A percentile compares a stretch with the other conserved stretches of the same genome.
Conservation (phyloP, 2,113 vertebrate genomes). For the Siniperca knerii region DNA sequence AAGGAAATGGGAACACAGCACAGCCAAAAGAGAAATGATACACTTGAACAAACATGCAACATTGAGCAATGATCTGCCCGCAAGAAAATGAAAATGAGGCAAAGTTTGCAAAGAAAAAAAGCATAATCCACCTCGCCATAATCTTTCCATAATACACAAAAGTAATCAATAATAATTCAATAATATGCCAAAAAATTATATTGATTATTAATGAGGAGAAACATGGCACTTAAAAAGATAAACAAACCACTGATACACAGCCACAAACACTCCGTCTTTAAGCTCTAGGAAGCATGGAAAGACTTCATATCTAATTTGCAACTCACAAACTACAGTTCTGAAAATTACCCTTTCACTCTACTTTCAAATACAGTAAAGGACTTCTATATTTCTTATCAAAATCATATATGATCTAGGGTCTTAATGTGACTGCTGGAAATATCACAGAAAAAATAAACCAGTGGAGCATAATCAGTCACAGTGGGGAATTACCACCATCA, state of each 20-base stretch:
- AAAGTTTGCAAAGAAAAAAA: slow-evolving; percentile 26
- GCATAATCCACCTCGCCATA: neutral
- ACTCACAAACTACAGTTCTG: neutral
- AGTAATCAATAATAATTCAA: neutral
- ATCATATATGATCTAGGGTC: neutral
- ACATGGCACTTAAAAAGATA: neutral
- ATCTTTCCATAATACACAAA: neutral
- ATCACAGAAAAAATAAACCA: neutral
- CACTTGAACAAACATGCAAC: slow-evolving; percentile 52
- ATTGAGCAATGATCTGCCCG: slow-evolving; percentile 31
- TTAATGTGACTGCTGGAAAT: neutral
- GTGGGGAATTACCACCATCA: neutral
- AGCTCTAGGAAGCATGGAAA: neutral
- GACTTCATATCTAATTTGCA: neutral
- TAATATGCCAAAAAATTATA: neutral
- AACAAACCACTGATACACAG: neutral
- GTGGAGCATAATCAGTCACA: neutral
- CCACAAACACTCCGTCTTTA: neutral
- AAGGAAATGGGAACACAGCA: slow-evolving; percentile 22
- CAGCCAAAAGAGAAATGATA: slow-evolving; percentile 49
- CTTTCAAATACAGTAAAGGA: neutral
- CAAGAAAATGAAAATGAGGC: slow-evolving; percentile 39
- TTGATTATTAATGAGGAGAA: neutral
- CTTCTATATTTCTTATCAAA: neutral
- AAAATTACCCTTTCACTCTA: neutral